Evolutionary conservation across 2,113 vertebrate species (phyloP), one percentile per base, ranked within the genome.

Genomic region (Pavo muticus): DNA sequence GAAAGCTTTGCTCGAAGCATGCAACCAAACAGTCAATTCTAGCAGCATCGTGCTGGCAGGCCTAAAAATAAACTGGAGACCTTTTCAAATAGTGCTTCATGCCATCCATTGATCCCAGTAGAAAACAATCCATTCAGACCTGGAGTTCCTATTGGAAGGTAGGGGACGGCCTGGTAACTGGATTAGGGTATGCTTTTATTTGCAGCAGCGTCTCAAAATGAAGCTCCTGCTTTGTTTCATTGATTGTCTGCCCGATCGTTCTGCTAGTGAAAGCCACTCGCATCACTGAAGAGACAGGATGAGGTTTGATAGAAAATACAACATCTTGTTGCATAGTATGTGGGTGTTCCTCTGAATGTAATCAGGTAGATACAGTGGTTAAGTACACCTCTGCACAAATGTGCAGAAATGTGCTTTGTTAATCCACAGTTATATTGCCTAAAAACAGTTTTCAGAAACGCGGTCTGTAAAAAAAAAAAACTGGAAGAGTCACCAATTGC

Each of bases 211-310:
- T 86, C 93, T 95, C 76, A 78, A 73, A 72, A 63, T n/a, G 52
- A 94, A 97, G 88, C 63, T 63, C 63, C 54, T 92, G 65, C 70
- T 71, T 83, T 93, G 72, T 86, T 96, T 71, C 83, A 86, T 77
- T 84, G 93, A 96, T 94, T 7, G 1, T 30, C 50, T 73, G 50
- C 52, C 83, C 0, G 1, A 50, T 94, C 87, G 82, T 74, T 89
- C 71, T 70, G 48, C 74, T 78, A 61, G 81, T 79, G 79, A 79
- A 70, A 92, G 68, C 68, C 61, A 57, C 21, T 39, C 60, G 47
- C 1, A 2, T 56, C 59, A 52, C 70, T 78, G 71, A 75, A 73
- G 75, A 56, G 48, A 35, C 65, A 20, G 47, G 54, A 40, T 0
- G 0, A 78, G 37, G 71, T 86, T 42, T 60, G 91, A 77, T 82